Conservation (phyloP, 2,888 invertebrate species). For the Drosophila cognata region DNA sequence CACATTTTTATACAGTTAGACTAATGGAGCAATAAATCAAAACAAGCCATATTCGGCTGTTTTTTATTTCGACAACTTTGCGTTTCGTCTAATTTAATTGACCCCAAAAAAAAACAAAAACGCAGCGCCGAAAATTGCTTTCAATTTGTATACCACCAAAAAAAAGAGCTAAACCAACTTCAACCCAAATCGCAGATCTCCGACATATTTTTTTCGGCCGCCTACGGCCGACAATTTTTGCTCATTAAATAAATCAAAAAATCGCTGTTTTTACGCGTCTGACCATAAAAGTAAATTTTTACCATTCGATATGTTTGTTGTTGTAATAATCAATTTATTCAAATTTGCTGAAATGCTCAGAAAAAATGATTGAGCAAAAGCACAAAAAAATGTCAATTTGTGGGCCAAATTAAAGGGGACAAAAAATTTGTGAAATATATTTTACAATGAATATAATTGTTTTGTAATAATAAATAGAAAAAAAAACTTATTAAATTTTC, state of each 20-base stretch:
- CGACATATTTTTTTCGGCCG: constrained; percentile 35
- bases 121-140: constrained; percentile 59
- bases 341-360: constrained; percentile 55
- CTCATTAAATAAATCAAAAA: constrained; percentile 77
- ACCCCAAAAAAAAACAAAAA: constrained; percentile 66
- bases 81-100: constrained; percentile 64
- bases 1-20: constrained; percentile 5
- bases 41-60: constrained; percentile 13
- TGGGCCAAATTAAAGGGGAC: constrained; percentile 22
- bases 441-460: neutral
- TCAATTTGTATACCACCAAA: constrained; percentile 63
- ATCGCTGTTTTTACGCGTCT: constrained; percentile 49
- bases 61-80: constrained; percentile 26
- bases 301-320: constrained; percentile 16
- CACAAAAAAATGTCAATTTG: constrained; percentile 34
- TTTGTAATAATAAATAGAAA: neutral
- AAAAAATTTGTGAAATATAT: neutral
- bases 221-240: constrained; percentile 67
- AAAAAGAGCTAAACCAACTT: constrained; percentile 37
- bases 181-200: constrained; percentile 46
- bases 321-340: constrained; percentile 52
- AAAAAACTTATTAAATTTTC: neutral
- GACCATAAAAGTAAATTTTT: constrained; percentile 65
- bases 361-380: constrained; percentile 1
- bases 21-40: constrained; percentile 1